Percentiles rank a stretch among this genome's conserved stretches.
Conservation (phyloP, 2,113 vertebrate genomes). For the Mirza zaza region DNA sequence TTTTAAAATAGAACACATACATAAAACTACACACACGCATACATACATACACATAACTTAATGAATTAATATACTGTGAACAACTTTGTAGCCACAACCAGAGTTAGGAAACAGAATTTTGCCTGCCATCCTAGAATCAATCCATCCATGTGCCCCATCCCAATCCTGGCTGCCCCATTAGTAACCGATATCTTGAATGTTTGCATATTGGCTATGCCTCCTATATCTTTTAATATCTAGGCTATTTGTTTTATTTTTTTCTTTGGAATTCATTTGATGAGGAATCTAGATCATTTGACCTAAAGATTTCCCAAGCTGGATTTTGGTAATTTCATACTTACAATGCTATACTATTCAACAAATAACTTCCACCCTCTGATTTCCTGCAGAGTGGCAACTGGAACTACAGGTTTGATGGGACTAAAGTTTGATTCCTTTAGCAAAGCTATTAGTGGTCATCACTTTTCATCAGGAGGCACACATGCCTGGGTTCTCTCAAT, state of each 20-base stretch:
- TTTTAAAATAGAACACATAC: constrained; percentile 7
- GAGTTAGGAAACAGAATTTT: constrained; percentile 7
- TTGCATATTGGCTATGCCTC: background rate
- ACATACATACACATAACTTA: background rate
- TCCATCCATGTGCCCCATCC: background rate
- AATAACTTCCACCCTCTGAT: background rate
- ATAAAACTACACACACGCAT: background rate
- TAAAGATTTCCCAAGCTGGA: background rate
- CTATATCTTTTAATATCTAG: background rate
- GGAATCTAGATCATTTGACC: background rate
- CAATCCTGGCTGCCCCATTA: background rate
- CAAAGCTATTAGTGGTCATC: background rate
- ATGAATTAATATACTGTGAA: background rate
- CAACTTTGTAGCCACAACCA: background rate
- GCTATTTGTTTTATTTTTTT: background rate
- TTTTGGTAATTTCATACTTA: background rate
- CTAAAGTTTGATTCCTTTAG: background rate
- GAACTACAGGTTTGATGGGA: background rate
- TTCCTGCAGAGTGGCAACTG: background rate
- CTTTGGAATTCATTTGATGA: constrained; percentile 3
- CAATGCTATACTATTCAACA: background rate
- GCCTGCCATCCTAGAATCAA: background rate
- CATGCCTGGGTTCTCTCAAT: background rate
- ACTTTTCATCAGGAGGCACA: background rate
- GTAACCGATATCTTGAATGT: background rate